A percentile compares a stretch with the other conserved stretches of the same genome.
These are phyloP conservation scores for Homarus gammarus DNA, from an alignment of 2,888 invertebrate species.

Conservation along the genomic window DNA sequence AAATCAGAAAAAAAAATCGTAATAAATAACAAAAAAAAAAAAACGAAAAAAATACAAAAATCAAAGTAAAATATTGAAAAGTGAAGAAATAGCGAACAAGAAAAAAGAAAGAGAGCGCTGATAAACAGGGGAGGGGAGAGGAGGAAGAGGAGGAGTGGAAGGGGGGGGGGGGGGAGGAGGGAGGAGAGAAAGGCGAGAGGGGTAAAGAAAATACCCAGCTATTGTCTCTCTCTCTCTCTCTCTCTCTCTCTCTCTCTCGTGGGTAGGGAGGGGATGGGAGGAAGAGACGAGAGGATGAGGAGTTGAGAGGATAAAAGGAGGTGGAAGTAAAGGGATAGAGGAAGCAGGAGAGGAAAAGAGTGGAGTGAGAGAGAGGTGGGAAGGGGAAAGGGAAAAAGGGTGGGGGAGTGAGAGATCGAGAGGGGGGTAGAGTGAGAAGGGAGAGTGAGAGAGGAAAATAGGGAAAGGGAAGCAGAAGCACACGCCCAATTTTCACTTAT, in stretches of 20 bases:
- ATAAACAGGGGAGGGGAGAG: constrained; percentile 11
- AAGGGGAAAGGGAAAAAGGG: background rate
- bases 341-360: background rate
- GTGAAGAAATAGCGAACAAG: too few species aligned
- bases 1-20: background rate
- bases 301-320: background rate
- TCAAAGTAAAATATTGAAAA: too few species aligned
- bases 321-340: background rate
- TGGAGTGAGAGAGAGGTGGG: background rate
- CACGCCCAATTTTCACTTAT: too few species aligned
- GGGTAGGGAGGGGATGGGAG: background rate
- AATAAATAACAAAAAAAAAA: background rate
- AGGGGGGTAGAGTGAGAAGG: background rate
- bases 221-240: too few species aligned
- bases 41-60: too few species aligned
- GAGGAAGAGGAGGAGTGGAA: background rate
- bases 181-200: background rate
- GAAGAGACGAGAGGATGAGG: background rate
- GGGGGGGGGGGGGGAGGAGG: background rate
- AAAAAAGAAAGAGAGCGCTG: too few species aligned
- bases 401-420: background rate
- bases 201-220: background rate
- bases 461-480: too few species aligned
- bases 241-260: too few species aligned
- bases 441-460: too few species aligned